Evolutionary conservation across 2,113 vertebrate species (phyloP).

Genomic region (Corapipo altera): DNA sequence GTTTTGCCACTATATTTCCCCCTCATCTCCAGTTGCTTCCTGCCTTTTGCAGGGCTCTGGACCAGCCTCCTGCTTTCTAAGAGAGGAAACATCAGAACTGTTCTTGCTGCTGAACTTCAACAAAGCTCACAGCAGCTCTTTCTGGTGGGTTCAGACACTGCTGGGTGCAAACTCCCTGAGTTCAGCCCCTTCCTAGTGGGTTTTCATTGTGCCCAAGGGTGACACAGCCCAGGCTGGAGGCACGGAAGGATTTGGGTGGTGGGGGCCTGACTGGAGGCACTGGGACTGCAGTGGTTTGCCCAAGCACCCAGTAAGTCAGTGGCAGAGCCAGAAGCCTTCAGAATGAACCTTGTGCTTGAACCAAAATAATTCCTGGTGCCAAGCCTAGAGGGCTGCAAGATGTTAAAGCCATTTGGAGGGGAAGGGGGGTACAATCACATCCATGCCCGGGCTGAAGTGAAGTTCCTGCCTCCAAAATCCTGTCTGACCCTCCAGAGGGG

Average conservation of each 20-base stretch:
- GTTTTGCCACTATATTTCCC: neutral
- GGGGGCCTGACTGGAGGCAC: neutral
- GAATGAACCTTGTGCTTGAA: neutral
- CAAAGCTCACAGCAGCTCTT: neutral
- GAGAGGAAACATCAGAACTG: neutral
- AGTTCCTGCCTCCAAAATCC: neutral
- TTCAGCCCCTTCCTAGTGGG: neutral
- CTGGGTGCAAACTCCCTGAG: no score
- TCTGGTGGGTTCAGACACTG: no score
- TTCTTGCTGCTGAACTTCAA: neutral
- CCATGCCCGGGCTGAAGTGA: neutral
- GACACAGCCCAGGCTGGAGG: neutral
- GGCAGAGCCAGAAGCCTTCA: neutral
- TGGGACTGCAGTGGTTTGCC: neutral
- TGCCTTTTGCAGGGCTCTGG: neutral
- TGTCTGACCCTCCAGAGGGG: neutral
- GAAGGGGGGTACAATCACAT: neutral
- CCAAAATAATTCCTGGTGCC: neutral
- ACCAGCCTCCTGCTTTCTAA: neutral
- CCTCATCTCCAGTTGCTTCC: neutral
- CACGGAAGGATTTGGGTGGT: neutral
- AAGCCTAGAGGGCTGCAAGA: neutral
- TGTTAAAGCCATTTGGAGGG: neutral
- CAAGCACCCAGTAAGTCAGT: neutral
- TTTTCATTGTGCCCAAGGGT: neutral